Percentiles rank a stretch among this genome's conserved stretches.
Conservation (phyloP, 2,888 invertebrate species). For the Caenorhabditis drosophilae region DNA sequence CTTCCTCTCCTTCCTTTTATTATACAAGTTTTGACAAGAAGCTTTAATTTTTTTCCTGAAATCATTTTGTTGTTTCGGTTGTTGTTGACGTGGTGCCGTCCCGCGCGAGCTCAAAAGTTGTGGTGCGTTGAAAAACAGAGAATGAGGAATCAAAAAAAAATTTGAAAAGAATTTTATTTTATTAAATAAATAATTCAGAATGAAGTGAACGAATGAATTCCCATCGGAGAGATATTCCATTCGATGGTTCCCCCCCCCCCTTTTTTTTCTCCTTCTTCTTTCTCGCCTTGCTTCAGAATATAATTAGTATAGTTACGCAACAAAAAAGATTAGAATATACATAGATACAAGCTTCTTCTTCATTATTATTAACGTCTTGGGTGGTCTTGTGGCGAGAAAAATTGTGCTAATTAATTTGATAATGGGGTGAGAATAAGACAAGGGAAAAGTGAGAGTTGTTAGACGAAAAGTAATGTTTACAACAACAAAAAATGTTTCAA, state of each 20-base stretch:
- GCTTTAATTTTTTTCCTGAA: neutral
- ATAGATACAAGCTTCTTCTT: slow-evolving; percentile 11
- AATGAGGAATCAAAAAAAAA: neutral
- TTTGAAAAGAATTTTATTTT: too few species aligned
- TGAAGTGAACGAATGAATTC: neutral
- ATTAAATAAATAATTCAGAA: slow-evolving; percentile 12
- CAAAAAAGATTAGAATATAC: slow-evolving; percentile 11
- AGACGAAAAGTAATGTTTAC: too few species aligned
- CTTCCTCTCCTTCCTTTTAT: neutral
- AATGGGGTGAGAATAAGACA: too few species aligned
- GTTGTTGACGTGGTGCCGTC: too few species aligned
- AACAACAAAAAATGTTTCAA: too few species aligned
- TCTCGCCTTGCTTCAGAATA: neutral
- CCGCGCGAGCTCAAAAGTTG: too few species aligned
- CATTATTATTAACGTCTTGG: neutral
- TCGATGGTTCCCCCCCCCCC: neutral
- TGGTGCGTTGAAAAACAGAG: neutral
- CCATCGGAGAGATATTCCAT: neutral
- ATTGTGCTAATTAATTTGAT: slow-evolving; percentile 5
- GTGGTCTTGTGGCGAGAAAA: neutral
- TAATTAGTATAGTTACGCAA: slow-evolving; percentile 14
- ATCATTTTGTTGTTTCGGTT: neutral
- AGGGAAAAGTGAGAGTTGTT: too few species aligned
- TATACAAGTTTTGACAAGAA: neutral
- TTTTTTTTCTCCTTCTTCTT: neutral